phyloP scores from a whole-genome alignment of 2,113 vertebrate species.

The Ancistrus triradiatus region DNA sequence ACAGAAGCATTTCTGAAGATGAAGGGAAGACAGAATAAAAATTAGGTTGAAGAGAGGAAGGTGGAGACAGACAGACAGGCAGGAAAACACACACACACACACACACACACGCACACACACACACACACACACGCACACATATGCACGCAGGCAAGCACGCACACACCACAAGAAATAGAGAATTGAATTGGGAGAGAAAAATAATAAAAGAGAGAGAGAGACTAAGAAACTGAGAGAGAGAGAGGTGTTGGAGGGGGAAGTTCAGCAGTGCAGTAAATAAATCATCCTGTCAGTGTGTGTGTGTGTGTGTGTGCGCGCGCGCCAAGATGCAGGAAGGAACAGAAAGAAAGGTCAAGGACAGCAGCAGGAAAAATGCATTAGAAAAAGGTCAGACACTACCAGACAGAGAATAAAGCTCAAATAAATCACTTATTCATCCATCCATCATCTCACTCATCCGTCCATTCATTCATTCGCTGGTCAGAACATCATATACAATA shows the following conservation, averaged over 20 bases:
- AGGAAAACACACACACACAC: no score
- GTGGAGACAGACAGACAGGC: constrained; percentile 5
- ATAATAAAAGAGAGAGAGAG: no score
- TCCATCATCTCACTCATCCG: background rate
- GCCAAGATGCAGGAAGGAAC: constrained; percentile 51
- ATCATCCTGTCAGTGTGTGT: constrained; percentile 56
- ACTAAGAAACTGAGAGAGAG: no score
- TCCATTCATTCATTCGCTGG: background rate
- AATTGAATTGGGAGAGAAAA: no score
- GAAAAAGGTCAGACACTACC: constrained; percentile 58
- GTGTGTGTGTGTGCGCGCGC: constrained; percentile 37
- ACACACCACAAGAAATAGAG: no score
- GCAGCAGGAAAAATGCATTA: constrained; percentile 40
- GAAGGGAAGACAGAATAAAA: constrained; percentile 29
- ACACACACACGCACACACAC: no score
- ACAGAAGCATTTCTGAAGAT: constrained; percentile 13
- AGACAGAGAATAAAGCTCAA: constrained; percentile 41
- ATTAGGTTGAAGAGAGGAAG: constrained; percentile 8
- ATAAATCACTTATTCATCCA: background rate
- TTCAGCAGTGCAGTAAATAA: constrained; percentile 55
- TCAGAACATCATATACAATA: background rate
- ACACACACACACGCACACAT: no score
- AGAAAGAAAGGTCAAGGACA: constrained; percentile 69
- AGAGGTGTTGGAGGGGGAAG: constrained; percentile 10
- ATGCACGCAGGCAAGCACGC: no score